Evolutionary conservation across 2,888 invertebrate species (phyloP).

Genomic region (Morpho helenor): DNA sequence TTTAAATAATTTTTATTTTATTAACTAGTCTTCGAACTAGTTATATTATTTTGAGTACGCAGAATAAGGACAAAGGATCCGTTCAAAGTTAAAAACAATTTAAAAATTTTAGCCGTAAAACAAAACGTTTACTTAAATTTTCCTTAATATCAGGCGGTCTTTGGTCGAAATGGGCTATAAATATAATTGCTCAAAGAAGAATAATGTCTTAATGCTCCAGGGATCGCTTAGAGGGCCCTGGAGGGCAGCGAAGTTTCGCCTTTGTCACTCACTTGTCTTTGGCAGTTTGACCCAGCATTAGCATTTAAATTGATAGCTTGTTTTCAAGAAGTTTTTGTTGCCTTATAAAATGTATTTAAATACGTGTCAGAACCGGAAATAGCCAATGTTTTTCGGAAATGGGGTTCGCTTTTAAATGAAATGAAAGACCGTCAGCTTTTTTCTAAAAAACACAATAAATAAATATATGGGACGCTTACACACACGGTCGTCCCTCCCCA

Average conservation of each 20-base stretch:
- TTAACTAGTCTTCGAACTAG: no score
- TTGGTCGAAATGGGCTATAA: conserved; percentile 6
- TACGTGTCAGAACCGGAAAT: not conserved
- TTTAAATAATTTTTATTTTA: no score
- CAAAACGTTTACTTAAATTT: not conserved
- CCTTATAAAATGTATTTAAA: conserved; percentile 20
- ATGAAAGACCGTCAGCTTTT: no score
- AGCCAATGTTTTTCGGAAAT: no score
- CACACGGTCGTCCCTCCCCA: no score
- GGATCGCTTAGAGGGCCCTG: conserved; percentile 48
- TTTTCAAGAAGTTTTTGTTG: conserved; percentile 28
- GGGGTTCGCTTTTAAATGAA: no score
- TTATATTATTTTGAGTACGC: no score
- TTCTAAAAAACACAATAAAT: no score
- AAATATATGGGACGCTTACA: no score
- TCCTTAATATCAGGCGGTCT: not conserved
- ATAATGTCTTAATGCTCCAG: conserved; percentile 52
- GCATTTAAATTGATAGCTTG: conserved; percentile 65
- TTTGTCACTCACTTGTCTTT: conserved; percentile 66
- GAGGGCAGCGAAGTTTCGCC: conserved; percentile 45
- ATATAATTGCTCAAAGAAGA: conserved; percentile 7
- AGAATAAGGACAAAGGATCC: no score
- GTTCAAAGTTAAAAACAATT: no score
- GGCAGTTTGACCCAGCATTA: conserved; percentile 48
- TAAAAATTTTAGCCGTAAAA: no score